Percentiles rank a stretch among this genome's conserved stretches.
These are phyloP conservation scores for Xiphophorus birchmanni DNA, from an alignment of 2,797 vertebrate species.

Conservation along the genomic window DNA sequence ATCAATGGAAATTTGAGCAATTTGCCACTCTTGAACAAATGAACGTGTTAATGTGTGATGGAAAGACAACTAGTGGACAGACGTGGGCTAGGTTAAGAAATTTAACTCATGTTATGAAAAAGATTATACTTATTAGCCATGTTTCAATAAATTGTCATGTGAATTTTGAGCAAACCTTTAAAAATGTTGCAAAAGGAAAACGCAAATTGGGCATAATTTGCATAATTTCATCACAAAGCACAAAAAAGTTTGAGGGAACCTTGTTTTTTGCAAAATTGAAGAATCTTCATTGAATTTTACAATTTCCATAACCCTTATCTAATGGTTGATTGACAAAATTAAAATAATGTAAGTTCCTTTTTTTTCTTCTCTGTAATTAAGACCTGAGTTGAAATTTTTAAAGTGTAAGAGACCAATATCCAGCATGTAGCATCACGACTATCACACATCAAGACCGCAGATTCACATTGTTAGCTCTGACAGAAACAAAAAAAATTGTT, in stretches of 20 bases:
- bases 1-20: not conserved
- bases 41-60: too few relatives aligned
- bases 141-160: too few relatives aligned
- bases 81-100: not conserved
- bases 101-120: not conserved
- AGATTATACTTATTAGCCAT: not conserved
- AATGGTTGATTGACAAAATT: not conserved
- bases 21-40: not conserved
- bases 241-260: too few relatives aligned
- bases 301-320: too few relatives aligned
- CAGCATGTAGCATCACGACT: not conserved
- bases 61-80: not conserved
- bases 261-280: too few relatives aligned
- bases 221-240: too few relatives aligned
- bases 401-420: not conserved
- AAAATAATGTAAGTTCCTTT: not conserved
- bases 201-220: too few relatives aligned
- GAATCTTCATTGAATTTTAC: too few relatives aligned
- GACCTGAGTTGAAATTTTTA: too few relatives aligned
- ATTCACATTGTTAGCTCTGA: not conserved
- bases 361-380: too few relatives aligned
- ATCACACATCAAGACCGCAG: not conserved
- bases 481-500: not conserved
- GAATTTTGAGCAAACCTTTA: too few relatives aligned
- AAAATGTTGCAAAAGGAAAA: too few relatives aligned